phyloP scores from a whole-genome alignment of 2,113 vertebrate species.

The Vidua macroura region DNA sequence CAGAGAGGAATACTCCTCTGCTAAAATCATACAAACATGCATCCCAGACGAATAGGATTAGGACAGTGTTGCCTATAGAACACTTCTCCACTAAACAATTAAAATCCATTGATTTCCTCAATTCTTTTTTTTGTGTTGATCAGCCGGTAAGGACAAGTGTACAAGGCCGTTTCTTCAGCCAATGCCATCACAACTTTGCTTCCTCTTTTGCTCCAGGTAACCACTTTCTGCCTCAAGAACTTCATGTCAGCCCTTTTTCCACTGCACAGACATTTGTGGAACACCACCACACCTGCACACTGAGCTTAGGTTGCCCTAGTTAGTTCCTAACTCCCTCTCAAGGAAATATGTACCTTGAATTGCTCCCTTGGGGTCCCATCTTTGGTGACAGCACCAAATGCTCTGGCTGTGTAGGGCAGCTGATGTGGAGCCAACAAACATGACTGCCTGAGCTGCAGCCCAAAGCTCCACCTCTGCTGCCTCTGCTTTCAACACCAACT shows the following conservation, averaged over 20 bases:
- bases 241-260: neutral
- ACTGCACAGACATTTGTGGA: fast-evolving
- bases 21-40: neutral
- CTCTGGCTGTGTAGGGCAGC: neutral
- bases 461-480: neutral
- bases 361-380: neutral
- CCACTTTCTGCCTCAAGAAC: neutral
- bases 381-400: neutral
- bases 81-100: neutral
- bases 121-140: neutral
- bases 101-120: neutral
- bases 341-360: neutral
- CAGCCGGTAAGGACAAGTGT: neutral
- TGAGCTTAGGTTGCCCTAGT: neutral
- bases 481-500: neutral
- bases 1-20: neutral
- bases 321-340: neutral
- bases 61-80: neutral
- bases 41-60: neutral
- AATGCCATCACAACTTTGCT: neutral
- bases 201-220: neutral
- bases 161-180: neutral
- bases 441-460: fast-evolving
- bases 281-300: neutral
- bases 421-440: neutral